phyloP scores from a whole-genome alignment of 2,888 invertebrate species.

The Diadegma fenestrale region DNA sequence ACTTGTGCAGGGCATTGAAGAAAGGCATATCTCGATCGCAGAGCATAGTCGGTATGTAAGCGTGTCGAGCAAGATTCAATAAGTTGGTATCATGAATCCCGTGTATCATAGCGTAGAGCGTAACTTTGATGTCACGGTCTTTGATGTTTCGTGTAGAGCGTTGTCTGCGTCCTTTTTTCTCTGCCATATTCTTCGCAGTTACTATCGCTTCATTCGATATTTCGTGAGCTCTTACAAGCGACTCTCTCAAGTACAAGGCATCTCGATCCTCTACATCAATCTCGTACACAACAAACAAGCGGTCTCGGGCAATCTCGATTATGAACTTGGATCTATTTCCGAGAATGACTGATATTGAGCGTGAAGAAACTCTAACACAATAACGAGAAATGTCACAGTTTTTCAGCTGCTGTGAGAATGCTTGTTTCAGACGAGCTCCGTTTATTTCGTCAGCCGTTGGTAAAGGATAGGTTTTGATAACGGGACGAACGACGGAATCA shows the following conservation, averaged over 20 bases:
- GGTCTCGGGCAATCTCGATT: slow-evolving; percentile 1
- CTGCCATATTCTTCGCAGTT: background rate
- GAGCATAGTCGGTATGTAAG: slow-evolving; percentile 11
- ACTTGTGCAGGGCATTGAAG: background rate
- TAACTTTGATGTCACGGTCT: slow-evolving; percentile 6
- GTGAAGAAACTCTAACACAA: background rate
- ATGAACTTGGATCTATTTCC: background rate
- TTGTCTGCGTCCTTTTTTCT: slow-evolving; percentile 2
- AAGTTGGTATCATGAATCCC: slow-evolving; percentile 7
- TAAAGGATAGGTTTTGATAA: background rate
- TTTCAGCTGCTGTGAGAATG: background rate
- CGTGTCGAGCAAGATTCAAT: slow-evolving; percentile 2
- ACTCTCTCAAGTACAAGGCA: background rate
- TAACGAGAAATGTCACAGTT: background rate
- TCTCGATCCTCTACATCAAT: background rate
- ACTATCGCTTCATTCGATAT: background rate
- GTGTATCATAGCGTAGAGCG: slow-evolving; percentile 9
- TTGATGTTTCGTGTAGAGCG: slow-evolving; percentile 5
- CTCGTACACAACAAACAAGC: slow-evolving; percentile 10
- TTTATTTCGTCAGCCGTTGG: background rate
- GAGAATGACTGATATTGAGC: background rate
- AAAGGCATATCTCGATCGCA: slow-evolving; percentile 6
- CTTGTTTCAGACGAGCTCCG: background rate
- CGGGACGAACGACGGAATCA: background rate
- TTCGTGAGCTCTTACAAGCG: slow-evolving; percentile 1